These are phyloP conservation scores for Platichthys flesus DNA, from an alignment of 2,113 vertebrate species.

Conservation along the genomic window DNA sequence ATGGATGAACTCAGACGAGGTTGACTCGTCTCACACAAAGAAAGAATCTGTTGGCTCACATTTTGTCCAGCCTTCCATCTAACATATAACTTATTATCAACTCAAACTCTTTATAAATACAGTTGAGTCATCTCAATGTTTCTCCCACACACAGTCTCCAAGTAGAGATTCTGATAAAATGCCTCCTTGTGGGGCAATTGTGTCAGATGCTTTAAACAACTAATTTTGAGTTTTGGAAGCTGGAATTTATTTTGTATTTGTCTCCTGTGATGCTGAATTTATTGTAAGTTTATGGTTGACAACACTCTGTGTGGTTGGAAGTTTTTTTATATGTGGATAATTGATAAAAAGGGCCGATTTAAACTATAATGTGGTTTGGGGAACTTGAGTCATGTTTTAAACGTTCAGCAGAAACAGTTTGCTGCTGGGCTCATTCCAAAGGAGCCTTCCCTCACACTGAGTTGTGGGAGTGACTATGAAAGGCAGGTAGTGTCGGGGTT, in stretches of 20 bases:
- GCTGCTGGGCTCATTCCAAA: not conserved
- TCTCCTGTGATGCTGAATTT: not conserved
- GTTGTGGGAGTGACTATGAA: slow-evolving; percentile 14
- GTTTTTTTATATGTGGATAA: not conserved
- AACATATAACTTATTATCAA: slow-evolving; percentile 8
- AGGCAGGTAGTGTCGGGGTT: slow-evolving; percentile 5
- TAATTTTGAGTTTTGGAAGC: not conserved
- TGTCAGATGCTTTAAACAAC: not conserved
- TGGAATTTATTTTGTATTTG: not conserved
- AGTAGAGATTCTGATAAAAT: not conserved
- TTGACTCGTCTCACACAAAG: not conserved
- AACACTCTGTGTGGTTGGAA: not conserved
- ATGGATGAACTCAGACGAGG: slow-evolving; percentile 12
- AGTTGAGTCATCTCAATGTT: not conserved
- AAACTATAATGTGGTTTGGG: not conserved
- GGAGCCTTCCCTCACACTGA: not conserved
- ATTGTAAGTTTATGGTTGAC: not conserved
- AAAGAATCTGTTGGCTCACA: slow-evolving; percentile 4
- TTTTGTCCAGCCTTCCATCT: not conserved
- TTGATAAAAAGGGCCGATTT: not conserved
- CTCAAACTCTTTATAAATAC: slow-evolving; percentile 1
- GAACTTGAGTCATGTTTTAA: no score
- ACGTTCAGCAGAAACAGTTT: not conserved
- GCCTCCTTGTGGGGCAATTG: not conserved
- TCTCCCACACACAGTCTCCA: not conserved